phyloP scores from a whole-genome alignment of 1,140 invertebrate genomes.

The Meteorus sp. region DNA sequence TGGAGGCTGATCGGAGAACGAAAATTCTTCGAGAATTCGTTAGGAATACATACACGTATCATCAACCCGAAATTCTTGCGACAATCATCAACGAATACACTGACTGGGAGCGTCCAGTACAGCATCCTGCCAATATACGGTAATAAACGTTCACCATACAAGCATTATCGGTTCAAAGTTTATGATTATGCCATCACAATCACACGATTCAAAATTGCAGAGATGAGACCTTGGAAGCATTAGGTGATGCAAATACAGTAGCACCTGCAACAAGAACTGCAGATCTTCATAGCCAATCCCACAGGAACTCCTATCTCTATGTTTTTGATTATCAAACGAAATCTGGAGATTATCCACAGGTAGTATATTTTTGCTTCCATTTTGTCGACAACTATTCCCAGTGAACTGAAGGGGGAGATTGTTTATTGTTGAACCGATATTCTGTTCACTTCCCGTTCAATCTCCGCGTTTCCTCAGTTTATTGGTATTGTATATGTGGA shows the following conservation, averaged over 20 bases:
- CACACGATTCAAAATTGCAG: constrained; percentile 56
- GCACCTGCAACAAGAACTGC: constrained; percentile 90
- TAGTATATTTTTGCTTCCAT: too few species aligned
- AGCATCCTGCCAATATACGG: constrained; percentile 89
- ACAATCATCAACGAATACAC: constrained; percentile 96
- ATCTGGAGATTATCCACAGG: constrained; percentile 86
- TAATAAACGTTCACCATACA: constrained; percentile 34
- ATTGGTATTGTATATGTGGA: too few species aligned
- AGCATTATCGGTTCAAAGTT: not conserved
- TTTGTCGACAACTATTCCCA: not conserved
- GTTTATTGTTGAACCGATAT: not conserved
- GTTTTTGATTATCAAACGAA: constrained; percentile 94
- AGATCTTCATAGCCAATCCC: constrained; percentile 84
- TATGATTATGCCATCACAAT: constrained; percentile 3
- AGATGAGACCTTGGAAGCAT: constrained; percentile 89
- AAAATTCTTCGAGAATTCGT: constrained; percentile 91
- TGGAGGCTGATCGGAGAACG: constrained; percentile 83
- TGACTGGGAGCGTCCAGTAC: constrained; percentile 91
- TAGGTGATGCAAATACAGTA: constrained; percentile 91
- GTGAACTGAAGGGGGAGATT: not conserved
- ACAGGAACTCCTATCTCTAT: constrained; percentile 85
- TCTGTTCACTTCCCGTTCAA: constrained; percentile 29
- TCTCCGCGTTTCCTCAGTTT: constrained; percentile 28
- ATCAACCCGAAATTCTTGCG: constrained; percentile 80
- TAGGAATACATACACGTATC: constrained; percentile 88